phyloP scores from a whole-genome alignment of 2,113 vertebrate species.

The Sphyrna mokarran region DNA sequence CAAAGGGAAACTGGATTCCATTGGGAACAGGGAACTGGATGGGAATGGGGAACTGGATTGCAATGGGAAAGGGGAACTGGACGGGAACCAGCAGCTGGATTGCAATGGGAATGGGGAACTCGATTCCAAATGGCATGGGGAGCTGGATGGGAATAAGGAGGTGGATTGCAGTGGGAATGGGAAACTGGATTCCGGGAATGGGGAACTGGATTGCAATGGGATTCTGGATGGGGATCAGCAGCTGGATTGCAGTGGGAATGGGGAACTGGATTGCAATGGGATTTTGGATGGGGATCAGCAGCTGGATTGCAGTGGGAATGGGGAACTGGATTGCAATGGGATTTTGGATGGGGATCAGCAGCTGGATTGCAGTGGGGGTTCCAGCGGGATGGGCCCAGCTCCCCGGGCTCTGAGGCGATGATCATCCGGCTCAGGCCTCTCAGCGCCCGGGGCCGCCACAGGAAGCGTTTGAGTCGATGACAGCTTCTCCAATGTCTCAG shows the following conservation, averaged over 20 bases:
- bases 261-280: too few relatives aligned
- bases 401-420: background rate
- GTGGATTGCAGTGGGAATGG: too few relatives aligned
- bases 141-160: too few relatives aligned
- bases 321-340: background rate
- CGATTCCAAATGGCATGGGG: background rate
- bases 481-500: background rate
- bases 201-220: too few relatives aligned
- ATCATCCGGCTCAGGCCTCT: background rate
- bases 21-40: background rate
- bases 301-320: too few relatives aligned
- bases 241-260: background rate
- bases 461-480: background rate
- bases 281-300: too few relatives aligned
- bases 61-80: background rate
- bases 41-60: background rate
- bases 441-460: background rate
- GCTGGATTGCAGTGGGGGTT: background rate
- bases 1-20: background rate
- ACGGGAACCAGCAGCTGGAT: too few relatives aligned
- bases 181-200: too few relatives aligned
- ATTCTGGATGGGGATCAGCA: too few relatives aligned
- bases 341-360: background rate
- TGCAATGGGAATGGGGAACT: too few relatives aligned
- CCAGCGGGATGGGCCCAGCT: background rate